Conservation (phyloP, 2,888 invertebrate species). For the Rutpela maculata region DNA sequence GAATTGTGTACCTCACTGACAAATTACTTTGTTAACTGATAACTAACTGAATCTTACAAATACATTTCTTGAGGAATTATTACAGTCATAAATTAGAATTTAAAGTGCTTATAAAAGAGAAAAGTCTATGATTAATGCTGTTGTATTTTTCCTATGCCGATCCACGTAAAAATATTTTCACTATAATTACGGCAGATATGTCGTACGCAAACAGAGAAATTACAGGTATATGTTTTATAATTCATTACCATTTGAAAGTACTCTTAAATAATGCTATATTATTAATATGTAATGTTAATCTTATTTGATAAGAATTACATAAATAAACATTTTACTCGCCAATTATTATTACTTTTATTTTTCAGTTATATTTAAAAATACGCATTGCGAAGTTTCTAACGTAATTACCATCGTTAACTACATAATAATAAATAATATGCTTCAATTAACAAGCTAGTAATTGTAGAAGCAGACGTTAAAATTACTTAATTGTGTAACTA, state of each 20-base stretch:
- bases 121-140: neutral
- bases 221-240: neutral
- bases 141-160: neutral
- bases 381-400: neutral
- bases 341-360: neutral
- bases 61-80: neutral
- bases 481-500: neutral
- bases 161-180: neutral
- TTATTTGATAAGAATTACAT: neutral
- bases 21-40: constrained; percentile 7
- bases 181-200: neutral
- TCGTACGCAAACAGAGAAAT: neutral
- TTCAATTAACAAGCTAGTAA: neutral
- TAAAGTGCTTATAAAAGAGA: neutral
- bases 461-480: neutral
- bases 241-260: neutral
- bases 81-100: neutral
- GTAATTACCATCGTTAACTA: constrained; percentile 4
- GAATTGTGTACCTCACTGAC: neutral
- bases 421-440: constrained; percentile 2
- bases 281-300: neutral
- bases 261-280: constrained; percentile 1
- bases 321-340: constrained; percentile 1
- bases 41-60: neutral
- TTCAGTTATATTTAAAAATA: neutral